Evolutionary conservation across 2,113 vertebrate genomes (phyloP).

Genomic region (Cyphomyrus discorhynchus): DNA sequence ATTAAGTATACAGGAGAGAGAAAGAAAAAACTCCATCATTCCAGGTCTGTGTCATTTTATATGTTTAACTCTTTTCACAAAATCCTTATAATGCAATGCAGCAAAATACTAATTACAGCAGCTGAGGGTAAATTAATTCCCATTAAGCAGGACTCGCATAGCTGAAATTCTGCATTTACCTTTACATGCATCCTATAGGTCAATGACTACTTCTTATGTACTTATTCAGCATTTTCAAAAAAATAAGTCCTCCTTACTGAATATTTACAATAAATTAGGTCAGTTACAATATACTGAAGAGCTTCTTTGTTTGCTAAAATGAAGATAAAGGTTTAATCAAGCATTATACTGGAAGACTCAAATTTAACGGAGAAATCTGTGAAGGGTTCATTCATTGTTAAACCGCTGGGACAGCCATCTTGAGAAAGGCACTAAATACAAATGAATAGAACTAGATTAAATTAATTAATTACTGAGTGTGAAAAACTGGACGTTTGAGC

Average conservation of each 20-base stretch:
- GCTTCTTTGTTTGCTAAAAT: neutral
- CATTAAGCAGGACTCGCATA: neutral
- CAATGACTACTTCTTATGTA: neutral
- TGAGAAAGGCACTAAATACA: neutral
- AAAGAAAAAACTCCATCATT: neutral
- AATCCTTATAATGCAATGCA: neutral
- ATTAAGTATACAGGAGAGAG: neutral
- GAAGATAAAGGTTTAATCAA: neutral
- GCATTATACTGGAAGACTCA: neutral
- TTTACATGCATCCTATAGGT: neutral
- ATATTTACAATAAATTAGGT: neutral
- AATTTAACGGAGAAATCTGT: neutral
- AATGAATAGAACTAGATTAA: neutral
- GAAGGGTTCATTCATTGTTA: neutral
- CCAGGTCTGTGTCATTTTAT: neutral
- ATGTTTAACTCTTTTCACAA: neutral
- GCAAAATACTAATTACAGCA: neutral
- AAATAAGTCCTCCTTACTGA: neutral
- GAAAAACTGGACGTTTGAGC: neutral
- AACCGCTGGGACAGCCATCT: neutral
- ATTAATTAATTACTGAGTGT: neutral
- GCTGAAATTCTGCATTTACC: neutral
- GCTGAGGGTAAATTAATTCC: neutral
- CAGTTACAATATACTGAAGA: neutral
- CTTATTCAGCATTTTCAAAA: conserved; percentile 3